A percentile compares a stretch with the other conserved stretches of the same genome.
These are phyloP conservation scores for Hyposoter didymator DNA, from an alignment of 2,888 invertebrate species.

Conservation along the genomic window DNA sequence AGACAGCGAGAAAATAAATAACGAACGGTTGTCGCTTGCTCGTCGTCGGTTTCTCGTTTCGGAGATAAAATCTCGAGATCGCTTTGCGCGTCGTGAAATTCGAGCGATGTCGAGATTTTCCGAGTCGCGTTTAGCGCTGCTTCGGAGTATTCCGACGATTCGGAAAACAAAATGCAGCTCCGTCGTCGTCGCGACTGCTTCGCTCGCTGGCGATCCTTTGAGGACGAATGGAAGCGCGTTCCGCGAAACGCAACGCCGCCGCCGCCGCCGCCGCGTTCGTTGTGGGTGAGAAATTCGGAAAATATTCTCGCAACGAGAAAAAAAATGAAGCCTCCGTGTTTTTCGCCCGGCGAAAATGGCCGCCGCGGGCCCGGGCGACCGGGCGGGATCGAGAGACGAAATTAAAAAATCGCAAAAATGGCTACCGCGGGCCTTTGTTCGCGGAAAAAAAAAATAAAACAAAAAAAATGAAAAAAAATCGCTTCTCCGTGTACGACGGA, in stretches of 20 bases:
- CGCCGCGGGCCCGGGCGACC: neutral
- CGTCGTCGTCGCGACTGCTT: constrained; percentile 31
- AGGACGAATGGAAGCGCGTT: constrained; percentile 12
- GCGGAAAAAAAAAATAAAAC: neutral
- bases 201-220: constrained; percentile 15
- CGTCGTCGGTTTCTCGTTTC: neutral
- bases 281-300: neutral
- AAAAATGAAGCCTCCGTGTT: neutral
- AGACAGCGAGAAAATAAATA: neutral
- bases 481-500: constrained; percentile 28
- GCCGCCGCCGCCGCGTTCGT: too few relatives aligned
- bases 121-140: constrained; percentile 4
- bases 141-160: constrained; percentile 26
- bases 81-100: constrained; percentile 23
- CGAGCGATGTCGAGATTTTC: constrained; percentile 53
- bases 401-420: neutral
- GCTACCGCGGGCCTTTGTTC: neutral
- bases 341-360: neutral
- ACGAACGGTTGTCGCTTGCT: neutral
- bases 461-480: constrained; percentile 2
- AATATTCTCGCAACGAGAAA: constrained; percentile 3
- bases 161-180: neutral
- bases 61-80: constrained; percentile 22
- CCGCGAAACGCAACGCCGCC: neutral
- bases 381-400: neutral